Conservation (phyloP, 2,797 vertebrate genomes). For the Aselliscus stoliczkanus region DNA sequence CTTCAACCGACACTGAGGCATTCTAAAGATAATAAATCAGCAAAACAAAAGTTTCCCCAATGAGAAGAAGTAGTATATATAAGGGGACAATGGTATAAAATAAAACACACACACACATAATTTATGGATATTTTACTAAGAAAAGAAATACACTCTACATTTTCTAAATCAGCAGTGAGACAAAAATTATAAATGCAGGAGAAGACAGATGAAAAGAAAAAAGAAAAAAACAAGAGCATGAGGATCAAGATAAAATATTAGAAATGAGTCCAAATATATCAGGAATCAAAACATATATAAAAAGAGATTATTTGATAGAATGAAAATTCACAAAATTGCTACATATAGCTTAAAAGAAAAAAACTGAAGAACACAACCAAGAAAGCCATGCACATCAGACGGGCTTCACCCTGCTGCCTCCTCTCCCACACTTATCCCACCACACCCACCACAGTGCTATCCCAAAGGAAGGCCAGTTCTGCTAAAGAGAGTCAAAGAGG, state of each 20-base stretch:
- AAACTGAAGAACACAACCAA: background rate
- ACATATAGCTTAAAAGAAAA: background rate
- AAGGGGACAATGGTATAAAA: background rate
- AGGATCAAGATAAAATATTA: background rate
- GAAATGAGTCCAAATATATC: background rate
- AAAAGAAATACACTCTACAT: background rate
- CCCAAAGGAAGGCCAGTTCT: background rate
- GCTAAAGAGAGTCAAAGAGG: background rate
- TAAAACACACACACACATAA: background rate
- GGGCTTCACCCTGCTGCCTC: background rate
- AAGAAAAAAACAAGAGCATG: background rate
- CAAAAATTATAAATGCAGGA: background rate
- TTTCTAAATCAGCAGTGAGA: background rate
- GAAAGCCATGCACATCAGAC: background rate
- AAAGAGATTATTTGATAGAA: background rate
- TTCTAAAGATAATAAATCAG: background rate
- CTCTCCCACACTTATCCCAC: no score
- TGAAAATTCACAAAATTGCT: background rate
- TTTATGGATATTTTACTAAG: background rate
- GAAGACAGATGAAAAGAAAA: background rate
- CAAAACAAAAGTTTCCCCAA: background rate
- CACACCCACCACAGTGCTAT: no score
- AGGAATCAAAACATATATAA: background rate
- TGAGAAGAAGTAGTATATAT: rapidly evolving
- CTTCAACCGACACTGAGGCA: background rate